Conservation (phyloP, 2,113 vertebrate genomes). For the Poeciliopsis retropinna region DNA sequence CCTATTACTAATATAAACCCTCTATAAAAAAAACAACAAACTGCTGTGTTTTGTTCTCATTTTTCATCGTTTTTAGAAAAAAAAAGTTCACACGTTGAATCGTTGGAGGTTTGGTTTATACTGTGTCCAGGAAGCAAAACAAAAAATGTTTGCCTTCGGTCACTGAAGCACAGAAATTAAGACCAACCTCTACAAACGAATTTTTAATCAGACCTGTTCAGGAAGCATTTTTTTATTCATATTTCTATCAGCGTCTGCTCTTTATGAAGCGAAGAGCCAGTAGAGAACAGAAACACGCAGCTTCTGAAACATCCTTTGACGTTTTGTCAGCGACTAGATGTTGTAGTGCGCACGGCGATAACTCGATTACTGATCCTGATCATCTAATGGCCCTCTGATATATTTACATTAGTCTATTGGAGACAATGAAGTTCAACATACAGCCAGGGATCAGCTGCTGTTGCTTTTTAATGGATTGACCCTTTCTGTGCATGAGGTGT, state of each 20-base stretch:
- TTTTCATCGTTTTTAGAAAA: too few relatives aligned
- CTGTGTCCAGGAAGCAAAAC: not conserved
- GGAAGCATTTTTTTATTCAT: not conserved
- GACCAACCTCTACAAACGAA: too few relatives aligned
- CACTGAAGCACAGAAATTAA: too few relatives aligned
- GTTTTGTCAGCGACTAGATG: constrained; percentile 14
- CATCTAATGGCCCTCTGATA: constrained; percentile 33
- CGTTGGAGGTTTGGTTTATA: not conserved
- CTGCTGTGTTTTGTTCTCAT: too few relatives aligned
- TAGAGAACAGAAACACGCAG: not conserved
- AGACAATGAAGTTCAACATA: constrained; percentile 47
- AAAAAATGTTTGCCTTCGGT: constrained; percentile 3
- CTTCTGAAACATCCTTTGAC: constrained; percentile 4
- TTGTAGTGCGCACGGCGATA: constrained; percentile 4
- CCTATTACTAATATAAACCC: too few relatives aligned
- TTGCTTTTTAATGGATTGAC: constrained; percentile 66
- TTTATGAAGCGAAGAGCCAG: not conserved
- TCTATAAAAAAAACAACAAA: too few relatives aligned
- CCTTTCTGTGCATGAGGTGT: constrained; percentile 41
- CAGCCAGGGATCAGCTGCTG: constrained; percentile 69
- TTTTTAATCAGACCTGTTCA: too few relatives aligned
- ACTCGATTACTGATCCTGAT: constrained; percentile 46
- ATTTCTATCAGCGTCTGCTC: not conserved
- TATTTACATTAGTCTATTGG: constrained; percentile 36
- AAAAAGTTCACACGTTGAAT: too few relatives aligned